These are phyloP conservation scores for Barypeithes pellucidus DNA, from an alignment of 2,888 invertebrate genomes.

Conservation along the genomic window DNA sequence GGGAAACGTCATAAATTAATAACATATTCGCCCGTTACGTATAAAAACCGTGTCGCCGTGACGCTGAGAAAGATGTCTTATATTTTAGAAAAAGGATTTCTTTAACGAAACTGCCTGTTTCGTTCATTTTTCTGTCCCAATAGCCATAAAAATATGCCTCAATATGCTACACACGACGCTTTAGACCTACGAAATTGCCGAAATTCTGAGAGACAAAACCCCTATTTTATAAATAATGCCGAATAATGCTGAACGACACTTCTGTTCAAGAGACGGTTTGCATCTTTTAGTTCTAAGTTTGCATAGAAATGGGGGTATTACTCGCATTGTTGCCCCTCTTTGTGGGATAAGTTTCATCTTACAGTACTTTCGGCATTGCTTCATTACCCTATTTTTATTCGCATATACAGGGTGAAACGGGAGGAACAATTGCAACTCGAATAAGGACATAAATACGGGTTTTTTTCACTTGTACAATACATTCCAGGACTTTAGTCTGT, in stretches of 20 bases:
- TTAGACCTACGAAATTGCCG: slow-evolving; percentile 43
- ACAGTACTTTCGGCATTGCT: slow-evolving; percentile 7
- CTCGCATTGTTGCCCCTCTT: slow-evolving; percentile 63
- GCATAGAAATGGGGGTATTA: slow-evolving; percentile 76
- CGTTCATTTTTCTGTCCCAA: slow-evolving; percentile 15
- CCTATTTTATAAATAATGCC: slow-evolving; percentile 62
- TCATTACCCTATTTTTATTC: neutral
- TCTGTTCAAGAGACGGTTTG: slow-evolving; percentile 62
- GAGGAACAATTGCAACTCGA: no score
- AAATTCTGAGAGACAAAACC: slow-evolving; percentile 51
- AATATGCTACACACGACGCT: slow-evolving; percentile 50
- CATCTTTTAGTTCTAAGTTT: slow-evolving; percentile 73
- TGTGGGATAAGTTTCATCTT: slow-evolving; percentile 47
- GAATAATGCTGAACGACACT: slow-evolving; percentile 64
- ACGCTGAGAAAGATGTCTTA: neutral
- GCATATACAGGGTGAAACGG: no score
- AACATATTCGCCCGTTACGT: neutral
- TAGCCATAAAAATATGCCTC: slow-evolving; percentile 34
- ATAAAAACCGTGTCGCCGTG: neutral
- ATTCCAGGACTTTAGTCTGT: no score
- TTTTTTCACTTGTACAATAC: no score
- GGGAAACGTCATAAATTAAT: neutral
- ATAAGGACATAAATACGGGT: no score
- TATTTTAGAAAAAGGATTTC: slow-evolving; percentile 22
- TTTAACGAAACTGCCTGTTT: slow-evolving; percentile 22